phyloP scores from a whole-genome alignment of 2,113 vertebrate species.

The Sorex araneus region DNA sequence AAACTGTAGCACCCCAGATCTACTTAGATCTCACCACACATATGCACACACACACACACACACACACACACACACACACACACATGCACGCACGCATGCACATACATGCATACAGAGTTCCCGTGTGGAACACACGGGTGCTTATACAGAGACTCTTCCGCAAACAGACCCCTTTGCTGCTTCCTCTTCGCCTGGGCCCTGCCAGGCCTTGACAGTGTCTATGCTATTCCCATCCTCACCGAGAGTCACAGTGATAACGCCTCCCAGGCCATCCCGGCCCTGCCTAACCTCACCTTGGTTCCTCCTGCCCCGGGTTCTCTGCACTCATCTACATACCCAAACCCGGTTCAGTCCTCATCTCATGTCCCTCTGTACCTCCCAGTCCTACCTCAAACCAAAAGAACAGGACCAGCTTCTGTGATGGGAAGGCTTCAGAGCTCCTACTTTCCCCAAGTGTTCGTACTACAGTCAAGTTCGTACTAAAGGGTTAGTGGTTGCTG shows the following conservation, averaged over 20 bases:
- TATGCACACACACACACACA: not conserved
- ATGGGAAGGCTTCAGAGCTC: not conserved
- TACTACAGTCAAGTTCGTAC: not conserved
- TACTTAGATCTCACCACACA: not conserved
- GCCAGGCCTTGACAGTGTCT: not conserved
- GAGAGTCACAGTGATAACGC: accelerated
- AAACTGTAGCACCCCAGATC: not conserved
- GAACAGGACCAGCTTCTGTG: not conserved
- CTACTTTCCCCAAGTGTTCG: not conserved
- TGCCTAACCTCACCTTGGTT: not conserved
- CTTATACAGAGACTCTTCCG: not conserved
- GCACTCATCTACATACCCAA: not conserved
- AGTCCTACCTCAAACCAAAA: not conserved
- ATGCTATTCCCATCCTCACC: not conserved
- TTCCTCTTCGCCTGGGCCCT: not conserved
- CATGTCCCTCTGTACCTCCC: not conserved
- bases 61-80: not conserved
- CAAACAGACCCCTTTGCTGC: not conserved
- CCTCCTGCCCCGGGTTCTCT: not conserved
- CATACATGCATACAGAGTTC: no score
- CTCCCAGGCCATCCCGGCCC: not conserved
- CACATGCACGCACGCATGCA: accelerated
- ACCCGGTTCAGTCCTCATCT: not conserved
- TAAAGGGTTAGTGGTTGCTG: not conserved
- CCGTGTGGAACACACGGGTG: not conserved